A percentile compares a stretch with the other conserved stretches of the same genome.
Evolutionary conservation across 2,113 vertebrate species (phyloP).

Genomic region (Ageneiosus marmoratus): DNA sequence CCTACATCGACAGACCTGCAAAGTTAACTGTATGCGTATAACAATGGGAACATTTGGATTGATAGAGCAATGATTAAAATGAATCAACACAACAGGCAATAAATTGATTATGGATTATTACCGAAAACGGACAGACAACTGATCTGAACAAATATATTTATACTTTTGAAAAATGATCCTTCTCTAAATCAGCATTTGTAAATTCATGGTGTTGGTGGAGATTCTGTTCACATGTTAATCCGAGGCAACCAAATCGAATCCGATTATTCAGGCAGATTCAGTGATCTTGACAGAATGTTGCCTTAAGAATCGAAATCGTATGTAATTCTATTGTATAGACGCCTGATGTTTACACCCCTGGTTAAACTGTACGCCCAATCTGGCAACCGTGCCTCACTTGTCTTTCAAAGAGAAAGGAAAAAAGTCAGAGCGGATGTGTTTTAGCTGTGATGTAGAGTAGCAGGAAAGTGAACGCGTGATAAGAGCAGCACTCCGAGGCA

Average conservation of each 20-base stretch:
- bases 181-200: not conserved
- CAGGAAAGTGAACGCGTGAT: not conserved
- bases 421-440: not conserved
- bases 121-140: not conserved
- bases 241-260: not conserved
- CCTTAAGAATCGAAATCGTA: not conserved
- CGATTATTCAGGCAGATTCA: not conserved
- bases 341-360: not conserved
- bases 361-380: not conserved
- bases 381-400: conserved; percentile 7
- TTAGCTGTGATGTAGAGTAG: not conserved
- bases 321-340: too few species aligned
- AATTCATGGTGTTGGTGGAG: not conserved
- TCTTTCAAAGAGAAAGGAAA: not conserved
- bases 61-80: not conserved
- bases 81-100: not conserved
- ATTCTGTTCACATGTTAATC: not conserved
- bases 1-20: not conserved
- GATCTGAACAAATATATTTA: too few species aligned
- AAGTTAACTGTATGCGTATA: not conserved
- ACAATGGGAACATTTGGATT: not conserved
- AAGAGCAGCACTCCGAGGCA: not conserved
- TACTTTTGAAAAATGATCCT: too few species aligned
- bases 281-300: not conserved
- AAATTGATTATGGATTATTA: not conserved